phyloP scores from a whole-genome alignment of 2,113 vertebrate species.

The Fulica atra region DNA sequence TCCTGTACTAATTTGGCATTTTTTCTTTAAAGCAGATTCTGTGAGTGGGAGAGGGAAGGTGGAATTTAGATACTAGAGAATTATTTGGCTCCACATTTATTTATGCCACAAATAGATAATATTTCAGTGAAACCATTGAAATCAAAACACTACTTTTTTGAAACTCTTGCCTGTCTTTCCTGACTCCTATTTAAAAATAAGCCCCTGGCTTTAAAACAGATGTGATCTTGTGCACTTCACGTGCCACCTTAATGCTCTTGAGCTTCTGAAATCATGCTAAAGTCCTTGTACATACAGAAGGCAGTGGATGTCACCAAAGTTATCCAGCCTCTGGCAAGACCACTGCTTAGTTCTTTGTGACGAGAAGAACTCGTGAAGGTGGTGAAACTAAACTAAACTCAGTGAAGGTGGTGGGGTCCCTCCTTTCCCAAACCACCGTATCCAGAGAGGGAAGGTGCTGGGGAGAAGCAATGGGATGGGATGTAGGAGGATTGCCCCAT shows the following conservation, averaged over 20 bases:
- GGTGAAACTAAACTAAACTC: too few relatives aligned
- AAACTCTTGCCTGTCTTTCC: not conserved
- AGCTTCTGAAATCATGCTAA: not conserved
- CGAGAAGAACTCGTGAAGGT: too few relatives aligned
- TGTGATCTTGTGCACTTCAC: not conserved
- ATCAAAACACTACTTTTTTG: not conserved
- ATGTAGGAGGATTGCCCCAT: not conserved
- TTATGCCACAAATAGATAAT: conserved; percentile 54
- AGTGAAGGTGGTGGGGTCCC: not conserved
- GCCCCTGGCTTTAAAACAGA: not conserved
- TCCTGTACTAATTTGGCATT: conserved; percentile 41
- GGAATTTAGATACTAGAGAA: conserved; percentile 46
- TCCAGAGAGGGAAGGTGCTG: not conserved
- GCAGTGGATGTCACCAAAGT: not conserved
- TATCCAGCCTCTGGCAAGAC: not conserved
- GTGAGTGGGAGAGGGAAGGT: conserved; percentile 49
- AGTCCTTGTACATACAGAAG: not conserved
- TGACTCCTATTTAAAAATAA: not conserved
- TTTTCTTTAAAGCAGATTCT: conserved; percentile 53
- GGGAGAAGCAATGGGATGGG: too few relatives aligned
- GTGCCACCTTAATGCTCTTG: not conserved
- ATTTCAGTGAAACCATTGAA: conserved; percentile 5
- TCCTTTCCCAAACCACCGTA: not conserved
- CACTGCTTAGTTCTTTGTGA: not conserved
- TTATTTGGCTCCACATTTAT: conserved; percentile 14